Evolutionary conservation across 2,888 invertebrate genomes (phyloP), one percentile per base, ranked within the genome.

Genomic region (Acholoe squamosa): DNA sequence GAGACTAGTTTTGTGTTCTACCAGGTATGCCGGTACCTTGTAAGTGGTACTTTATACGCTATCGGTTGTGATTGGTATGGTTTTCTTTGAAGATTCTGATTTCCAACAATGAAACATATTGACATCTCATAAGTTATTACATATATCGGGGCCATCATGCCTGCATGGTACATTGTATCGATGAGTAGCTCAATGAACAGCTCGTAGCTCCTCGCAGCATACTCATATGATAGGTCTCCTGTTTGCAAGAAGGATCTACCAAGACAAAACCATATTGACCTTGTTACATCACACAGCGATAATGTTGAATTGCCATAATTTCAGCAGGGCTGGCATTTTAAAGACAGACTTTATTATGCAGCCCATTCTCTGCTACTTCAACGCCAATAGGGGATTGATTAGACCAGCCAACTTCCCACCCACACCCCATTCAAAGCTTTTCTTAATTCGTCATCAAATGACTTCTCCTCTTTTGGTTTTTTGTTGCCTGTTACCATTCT

Each of bases 361-460:
- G 43, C 25, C 71, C 28, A 71, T 71, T 71, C 25, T 71, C 71
- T 16, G 5, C 19, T 14, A 25, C 71, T 28, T 71, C 25, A 25
- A 25, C 19, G 5, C 7, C 28, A 28, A 71, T 71, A 25, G 71
- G 25, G 71, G 14, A 71, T 71, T 71, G 71, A 71, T 71, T 71
- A 71, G 71, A 71, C 71, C 25, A 28, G 28, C 71, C 71, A 43
- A 71, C 71, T 71, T 71, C 71, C 43, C 71, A 71, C 71, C 71
- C 71, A 71, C 71, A 71, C 71, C 71, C 71, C 71, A 25, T 28
- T 71, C n/a, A 71, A 71, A 10, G 71, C 71, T 25, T 71, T 71
- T 71, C 71, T 71, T n/a, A n/a, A n/a, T n/a, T 71, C 28, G 71
- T 71, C 25, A 71, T 71, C 71, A 71, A 71, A 28, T 71, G 71